phyloP scores from a whole-genome alignment of 2,888 invertebrate genomes.

The Timema cristinae region DNA sequence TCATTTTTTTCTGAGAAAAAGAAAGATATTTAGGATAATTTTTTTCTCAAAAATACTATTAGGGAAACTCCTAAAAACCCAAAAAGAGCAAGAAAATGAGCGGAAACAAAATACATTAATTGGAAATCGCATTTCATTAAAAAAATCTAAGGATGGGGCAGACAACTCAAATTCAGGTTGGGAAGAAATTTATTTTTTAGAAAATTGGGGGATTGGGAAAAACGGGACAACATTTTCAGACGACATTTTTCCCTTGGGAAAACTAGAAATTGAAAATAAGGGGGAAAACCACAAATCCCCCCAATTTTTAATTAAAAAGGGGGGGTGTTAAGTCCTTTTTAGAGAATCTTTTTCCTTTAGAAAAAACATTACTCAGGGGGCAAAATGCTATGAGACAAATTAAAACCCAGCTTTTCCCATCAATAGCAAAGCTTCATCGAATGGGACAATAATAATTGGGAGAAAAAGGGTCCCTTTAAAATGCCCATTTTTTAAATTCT shows the following conservation, averaged over 20 bases:
- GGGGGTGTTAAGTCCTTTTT: background rate
- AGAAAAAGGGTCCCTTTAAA: background rate
- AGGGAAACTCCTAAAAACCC: too few relatives aligned
- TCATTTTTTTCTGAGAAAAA: too few relatives aligned
- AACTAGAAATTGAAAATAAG: background rate
- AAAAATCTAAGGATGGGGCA: too few relatives aligned
- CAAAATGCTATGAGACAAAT: background rate
- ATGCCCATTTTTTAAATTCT: background rate
- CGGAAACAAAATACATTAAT: too few relatives aligned
- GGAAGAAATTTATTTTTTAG: too few relatives aligned
- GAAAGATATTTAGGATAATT: too few relatives aligned
- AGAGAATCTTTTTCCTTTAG: conserved; percentile 3
- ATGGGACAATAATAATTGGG: background rate
- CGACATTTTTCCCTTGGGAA: conserved; percentile 9
- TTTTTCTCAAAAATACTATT: too few relatives aligned
- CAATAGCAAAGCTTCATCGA: background rate
- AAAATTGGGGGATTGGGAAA: conserved; percentile 4
- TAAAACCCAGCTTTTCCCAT: background rate
- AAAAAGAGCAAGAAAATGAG: too few relatives aligned
- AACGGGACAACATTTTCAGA: background rate
- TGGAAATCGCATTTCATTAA: too few relatives aligned
- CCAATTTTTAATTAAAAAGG: background rate
- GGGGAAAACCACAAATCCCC: conserved; percentile 4
- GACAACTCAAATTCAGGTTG: too few relatives aligned
- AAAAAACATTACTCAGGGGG: background rate